Evolutionary conservation across 1,140 invertebrate genomes (phyloP).

Genomic region (Phortica variegata): DNA sequence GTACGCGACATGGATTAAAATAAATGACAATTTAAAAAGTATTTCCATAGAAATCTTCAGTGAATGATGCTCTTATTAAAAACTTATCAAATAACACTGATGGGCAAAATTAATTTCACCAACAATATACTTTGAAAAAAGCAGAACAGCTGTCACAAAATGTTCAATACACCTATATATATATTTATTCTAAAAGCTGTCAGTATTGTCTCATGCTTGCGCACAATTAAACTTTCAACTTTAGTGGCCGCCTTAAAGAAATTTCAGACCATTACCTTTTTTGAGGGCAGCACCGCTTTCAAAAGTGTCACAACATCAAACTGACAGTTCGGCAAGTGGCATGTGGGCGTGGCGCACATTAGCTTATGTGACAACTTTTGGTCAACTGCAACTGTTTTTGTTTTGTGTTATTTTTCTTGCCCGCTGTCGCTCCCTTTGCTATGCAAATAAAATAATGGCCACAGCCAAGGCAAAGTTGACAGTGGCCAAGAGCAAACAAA

Average conservation of each 20-base stretch:
- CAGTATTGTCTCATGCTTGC: no score
- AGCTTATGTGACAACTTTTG: slow-evolving; percentile 37
- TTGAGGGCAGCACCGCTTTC: slow-evolving; percentile 3
- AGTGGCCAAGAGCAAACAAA: no score
- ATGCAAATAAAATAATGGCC: no score
- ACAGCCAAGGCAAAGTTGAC: no score
- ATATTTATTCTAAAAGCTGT: slow-evolving; percentile 34
- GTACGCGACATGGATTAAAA: no score
- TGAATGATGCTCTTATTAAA: neutral
- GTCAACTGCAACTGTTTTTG: slow-evolving; percentile 12
- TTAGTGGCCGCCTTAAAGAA: slow-evolving; percentile 41
- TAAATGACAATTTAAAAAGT: no score
- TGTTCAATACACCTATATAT: slow-evolving; percentile 1
- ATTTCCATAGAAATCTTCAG: no score
- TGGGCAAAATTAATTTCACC: slow-evolving; percentile 31
- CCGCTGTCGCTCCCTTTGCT: no score
- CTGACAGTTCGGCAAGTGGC: slow-evolving; percentile 28
- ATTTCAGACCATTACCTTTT: slow-evolving; percentile 17
- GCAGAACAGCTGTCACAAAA: slow-evolving; percentile 43
- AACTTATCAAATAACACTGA: slow-evolving; percentile 6
- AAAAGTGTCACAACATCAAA: slow-evolving; percentile 22
- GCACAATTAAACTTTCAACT: slow-evolving; percentile 55
- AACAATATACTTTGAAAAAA: slow-evolving; percentile 53
- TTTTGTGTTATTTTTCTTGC: slow-evolving; percentile 19
- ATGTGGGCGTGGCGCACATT: slow-evolving; percentile 47